Conservation (phyloP, 2,113 vertebrate genomes). For the Actenoides hombroni region DNA sequence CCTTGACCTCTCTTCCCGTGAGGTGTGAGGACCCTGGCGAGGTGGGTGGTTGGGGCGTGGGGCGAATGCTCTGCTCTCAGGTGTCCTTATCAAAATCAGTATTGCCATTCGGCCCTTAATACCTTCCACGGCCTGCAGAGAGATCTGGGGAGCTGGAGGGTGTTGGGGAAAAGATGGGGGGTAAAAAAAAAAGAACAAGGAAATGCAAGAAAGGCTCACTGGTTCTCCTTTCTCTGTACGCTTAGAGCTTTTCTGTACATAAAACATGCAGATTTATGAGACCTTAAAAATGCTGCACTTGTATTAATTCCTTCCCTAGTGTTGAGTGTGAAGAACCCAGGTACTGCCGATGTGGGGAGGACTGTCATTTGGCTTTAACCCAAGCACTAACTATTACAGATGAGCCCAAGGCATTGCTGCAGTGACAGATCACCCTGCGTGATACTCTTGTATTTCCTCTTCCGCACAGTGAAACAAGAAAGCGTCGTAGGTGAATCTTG, state of each 20-base stretch:
- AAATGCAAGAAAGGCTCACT: not conserved
- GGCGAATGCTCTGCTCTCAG: not conserved
- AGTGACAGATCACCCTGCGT: not conserved
- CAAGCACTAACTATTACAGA: not conserved
- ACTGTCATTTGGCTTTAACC: not conserved
- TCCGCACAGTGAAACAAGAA: not conserved
- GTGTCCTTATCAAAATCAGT: not conserved
- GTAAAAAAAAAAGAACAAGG: not conserved
- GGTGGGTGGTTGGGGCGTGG: not conserved
- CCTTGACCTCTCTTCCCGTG: accelerated
- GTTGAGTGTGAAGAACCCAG: not conserved
- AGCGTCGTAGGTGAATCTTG: not conserved
- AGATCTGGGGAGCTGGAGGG: not conserved
- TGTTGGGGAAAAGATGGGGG: not conserved
- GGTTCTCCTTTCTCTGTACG: not conserved
- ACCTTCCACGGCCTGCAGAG: not conserved
- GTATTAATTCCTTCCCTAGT: not conserved
- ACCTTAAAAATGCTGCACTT: not conserved
- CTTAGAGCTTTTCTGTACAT: not conserved
- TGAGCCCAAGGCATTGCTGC: not conserved
- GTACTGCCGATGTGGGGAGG: not conserved
- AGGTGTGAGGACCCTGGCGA: not conserved
- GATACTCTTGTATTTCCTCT: not conserved
- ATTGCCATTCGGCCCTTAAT: not conserved
- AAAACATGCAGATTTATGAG: not conserved